phyloP scores from a whole-genome alignment of 2,888 invertebrate species.

The Drosophila mulleri region DNA sequence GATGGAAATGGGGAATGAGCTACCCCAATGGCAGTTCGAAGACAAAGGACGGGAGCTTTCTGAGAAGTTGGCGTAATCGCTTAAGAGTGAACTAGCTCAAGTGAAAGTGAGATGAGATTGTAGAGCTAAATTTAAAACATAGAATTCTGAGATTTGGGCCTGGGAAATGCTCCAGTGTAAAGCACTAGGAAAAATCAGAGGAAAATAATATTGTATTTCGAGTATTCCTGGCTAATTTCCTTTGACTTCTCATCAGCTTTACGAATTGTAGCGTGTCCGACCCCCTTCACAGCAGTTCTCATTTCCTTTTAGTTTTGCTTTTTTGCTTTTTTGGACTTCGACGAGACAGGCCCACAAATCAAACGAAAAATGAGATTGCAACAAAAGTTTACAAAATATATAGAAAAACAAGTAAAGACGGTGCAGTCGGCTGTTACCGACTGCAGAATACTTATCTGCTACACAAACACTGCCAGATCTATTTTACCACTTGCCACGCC shows the following conservation, averaged over 20 bases:
- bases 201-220: neutral
- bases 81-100: too few species aligned
- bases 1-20: conserved; percentile 20
- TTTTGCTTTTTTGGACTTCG: neutral
- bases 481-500: too few species aligned
- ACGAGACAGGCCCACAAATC: conserved; percentile 61
- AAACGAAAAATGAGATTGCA: conserved; percentile 57
- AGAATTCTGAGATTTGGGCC: too few species aligned
- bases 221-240: neutral
- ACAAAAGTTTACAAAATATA: conserved; percentile 67
- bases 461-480: too few species aligned
- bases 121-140: too few species aligned
- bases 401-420: too few species aligned
- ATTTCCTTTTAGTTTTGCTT: neutral
- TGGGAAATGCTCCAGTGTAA: too few species aligned
- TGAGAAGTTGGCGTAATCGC: too few species aligned
- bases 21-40: neutral
- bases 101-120: too few species aligned
- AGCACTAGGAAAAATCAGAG: too few species aligned
- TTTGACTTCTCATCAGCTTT: neutral
- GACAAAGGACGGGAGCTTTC: neutral
- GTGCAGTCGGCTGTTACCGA: too few species aligned
- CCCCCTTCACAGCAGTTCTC: neutral
- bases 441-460: too few species aligned
- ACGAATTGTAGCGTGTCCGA: conserved; percentile 1